Conservation (phyloP, 2,888 invertebrate genomes). For the Metopia argyrocephala region DNA sequence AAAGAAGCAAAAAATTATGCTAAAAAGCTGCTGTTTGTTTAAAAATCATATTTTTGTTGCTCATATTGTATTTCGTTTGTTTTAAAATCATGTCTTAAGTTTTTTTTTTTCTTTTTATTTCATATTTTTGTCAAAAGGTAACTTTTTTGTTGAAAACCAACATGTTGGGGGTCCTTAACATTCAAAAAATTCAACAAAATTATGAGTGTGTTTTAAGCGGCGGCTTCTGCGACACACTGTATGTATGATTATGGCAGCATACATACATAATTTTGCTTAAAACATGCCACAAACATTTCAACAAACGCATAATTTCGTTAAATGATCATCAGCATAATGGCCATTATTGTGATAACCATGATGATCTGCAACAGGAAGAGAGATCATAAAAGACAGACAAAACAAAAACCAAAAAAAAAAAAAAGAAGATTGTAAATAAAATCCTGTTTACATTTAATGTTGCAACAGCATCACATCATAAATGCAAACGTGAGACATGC, state of each 20-base stretch:
- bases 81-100: constrained; percentile 50
- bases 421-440: constrained; percentile 38
- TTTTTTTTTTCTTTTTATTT: constrained; percentile 22
- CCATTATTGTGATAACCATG: not conserved
- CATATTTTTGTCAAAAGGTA: constrained; percentile 37
- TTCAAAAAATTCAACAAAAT: constrained; percentile 34
- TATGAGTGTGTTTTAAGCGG: constrained; percentile 71
- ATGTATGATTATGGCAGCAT: not conserved
- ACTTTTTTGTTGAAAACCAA: constrained; percentile 44
- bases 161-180: constrained; percentile 55
- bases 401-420: too few species aligned
- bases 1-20: constrained; percentile 62
- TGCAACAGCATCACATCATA: constrained; percentile 60
- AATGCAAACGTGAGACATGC: constrained; percentile 66
- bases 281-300: constrained; percentile 33
- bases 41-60: constrained; percentile 48
- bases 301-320: constrained; percentile 53
- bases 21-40: constrained; percentile 63
- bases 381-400: not conserved
- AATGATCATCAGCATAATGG: not conserved
- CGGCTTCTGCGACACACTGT: constrained; percentile 78
- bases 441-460: constrained; percentile 47
- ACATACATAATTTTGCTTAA: constrained; percentile 37
- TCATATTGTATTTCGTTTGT: too few species aligned
- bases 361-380: not conserved